Evolutionary conservation across 1,140 invertebrate genomes (phyloP).

Genomic region (Latrodectus geometricus): DNA sequence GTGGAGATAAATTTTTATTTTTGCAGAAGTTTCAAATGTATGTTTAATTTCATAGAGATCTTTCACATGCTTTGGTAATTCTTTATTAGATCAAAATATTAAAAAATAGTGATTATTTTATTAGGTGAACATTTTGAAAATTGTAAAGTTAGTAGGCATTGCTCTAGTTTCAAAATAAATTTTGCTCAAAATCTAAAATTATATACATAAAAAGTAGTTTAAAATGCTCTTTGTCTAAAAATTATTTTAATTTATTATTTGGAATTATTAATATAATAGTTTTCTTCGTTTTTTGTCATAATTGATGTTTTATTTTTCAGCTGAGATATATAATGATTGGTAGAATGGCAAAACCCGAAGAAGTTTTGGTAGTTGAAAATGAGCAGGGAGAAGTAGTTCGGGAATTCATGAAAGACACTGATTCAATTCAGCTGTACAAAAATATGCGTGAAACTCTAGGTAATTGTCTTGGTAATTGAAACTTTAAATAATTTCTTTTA

Average conservation of each 20-base stretch:
- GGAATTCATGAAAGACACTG: conserved; percentile 99
- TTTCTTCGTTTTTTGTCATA: neutral
- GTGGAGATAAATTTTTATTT: no score
- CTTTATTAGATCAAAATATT: no score
- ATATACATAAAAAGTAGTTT: neutral
- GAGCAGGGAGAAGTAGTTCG: conserved; percentile 99
- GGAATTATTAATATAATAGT: neutral
- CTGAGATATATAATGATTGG: conserved; percentile 99
- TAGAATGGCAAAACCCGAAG: conserved; percentile 99
- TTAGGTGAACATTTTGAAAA: no score
- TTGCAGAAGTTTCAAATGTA: no score
- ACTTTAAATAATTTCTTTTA: neutral
- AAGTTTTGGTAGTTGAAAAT: conserved; percentile 99
- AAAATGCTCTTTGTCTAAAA: neutral
- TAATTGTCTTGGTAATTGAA: no score
- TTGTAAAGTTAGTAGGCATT: no score
- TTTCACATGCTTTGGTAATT: no score
- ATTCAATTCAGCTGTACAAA: conserved; percentile 99
- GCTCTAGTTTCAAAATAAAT: no score
- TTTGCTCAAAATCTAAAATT: no score
- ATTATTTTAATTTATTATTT: neutral
- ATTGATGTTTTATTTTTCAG: conserved; percentile 64
- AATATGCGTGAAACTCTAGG: conserved; percentile 98
- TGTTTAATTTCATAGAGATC: no score
- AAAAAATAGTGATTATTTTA: no score